Conservation (phyloP, 2,797 vertebrate genomes). For the Tenualosa ilisha region DNA sequence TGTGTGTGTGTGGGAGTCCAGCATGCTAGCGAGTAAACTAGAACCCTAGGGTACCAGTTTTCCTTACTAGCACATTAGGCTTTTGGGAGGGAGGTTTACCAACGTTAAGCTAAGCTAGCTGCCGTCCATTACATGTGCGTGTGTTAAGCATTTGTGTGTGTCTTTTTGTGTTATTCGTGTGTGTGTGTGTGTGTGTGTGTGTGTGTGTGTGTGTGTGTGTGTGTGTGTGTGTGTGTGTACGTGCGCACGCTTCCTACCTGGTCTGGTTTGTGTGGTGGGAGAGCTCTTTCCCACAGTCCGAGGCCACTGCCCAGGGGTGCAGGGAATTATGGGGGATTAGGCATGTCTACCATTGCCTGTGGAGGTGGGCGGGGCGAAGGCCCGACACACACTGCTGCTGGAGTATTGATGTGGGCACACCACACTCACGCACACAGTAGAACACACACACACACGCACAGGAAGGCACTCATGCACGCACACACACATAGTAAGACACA, state of each 20-base stretch:
- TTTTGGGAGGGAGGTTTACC: no score
- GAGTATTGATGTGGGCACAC: conserved; percentile 40
- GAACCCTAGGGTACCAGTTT: no score
- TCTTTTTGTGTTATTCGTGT: neutral
- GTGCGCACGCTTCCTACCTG: neutral
- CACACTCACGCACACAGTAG: neutral
- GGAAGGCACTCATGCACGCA: no score
- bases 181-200: neutral
- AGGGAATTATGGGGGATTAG: conserved; percentile 40
- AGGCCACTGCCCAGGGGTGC: conserved; percentile 21
- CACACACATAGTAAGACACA: no score
- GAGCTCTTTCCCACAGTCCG: conserved; percentile 44
- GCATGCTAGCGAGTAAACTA: no score
- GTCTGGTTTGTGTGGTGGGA: neutral
- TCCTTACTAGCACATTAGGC: no score
- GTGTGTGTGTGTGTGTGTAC: neutral
- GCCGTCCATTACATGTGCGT: neutral
- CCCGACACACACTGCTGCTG: conserved; percentile 38
- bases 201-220: neutral
- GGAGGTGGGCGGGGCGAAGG: conserved; percentile 20
- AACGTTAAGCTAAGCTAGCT: no score
- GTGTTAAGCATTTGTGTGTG: neutral
- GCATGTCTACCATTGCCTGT: conserved; percentile 20
- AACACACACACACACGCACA: neutral
- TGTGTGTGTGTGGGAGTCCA: neutral